Percentiles rank a stretch among this genome's conserved stretches.
Evolutionary conservation across 2,797 vertebrate genomes (phyloP).

Genomic region (Tangara arthus): DNA sequence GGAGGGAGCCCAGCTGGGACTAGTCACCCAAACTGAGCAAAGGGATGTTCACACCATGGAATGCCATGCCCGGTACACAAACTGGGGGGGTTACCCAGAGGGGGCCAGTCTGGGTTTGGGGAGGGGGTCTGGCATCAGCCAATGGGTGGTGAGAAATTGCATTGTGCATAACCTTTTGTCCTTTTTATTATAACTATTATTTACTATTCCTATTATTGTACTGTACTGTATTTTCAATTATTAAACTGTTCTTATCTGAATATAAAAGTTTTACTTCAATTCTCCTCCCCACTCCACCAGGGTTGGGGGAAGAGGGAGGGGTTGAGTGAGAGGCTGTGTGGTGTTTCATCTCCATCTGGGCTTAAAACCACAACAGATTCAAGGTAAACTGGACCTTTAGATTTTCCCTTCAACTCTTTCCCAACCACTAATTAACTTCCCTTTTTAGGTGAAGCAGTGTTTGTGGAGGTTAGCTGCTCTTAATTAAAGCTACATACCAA

Average conservation of each 20-base stretch:
- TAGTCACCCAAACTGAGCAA: neutral
- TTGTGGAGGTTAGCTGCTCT: neutral
- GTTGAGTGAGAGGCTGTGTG: neutral
- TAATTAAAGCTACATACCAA: neutral
- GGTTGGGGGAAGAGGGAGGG: neutral
- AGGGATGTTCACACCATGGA: neutral
- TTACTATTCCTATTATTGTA: accelerated
- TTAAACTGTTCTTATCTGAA: neutral
- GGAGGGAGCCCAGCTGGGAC: neutral
- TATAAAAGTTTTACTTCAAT: neutral
- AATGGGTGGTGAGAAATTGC: neutral
- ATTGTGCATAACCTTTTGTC: too few species aligned
- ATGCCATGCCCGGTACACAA: too few species aligned
- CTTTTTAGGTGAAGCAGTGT: neutral
- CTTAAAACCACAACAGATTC: neutral
- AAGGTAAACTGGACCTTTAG: neutral
- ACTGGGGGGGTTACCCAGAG: neutral
- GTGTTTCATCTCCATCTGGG: neutral
- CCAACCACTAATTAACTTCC: neutral
- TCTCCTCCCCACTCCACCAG: neutral
- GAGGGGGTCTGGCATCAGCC: neutral
- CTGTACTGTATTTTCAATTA: neutral
- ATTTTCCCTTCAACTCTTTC: neutral
- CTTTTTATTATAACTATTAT: neutral
- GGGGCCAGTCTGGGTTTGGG: neutral